Evolutionary conservation across 2,888 invertebrate species (phyloP), one percentile per base, ranked within the genome.

Genomic region (Drosophila nigricruria): DNA sequence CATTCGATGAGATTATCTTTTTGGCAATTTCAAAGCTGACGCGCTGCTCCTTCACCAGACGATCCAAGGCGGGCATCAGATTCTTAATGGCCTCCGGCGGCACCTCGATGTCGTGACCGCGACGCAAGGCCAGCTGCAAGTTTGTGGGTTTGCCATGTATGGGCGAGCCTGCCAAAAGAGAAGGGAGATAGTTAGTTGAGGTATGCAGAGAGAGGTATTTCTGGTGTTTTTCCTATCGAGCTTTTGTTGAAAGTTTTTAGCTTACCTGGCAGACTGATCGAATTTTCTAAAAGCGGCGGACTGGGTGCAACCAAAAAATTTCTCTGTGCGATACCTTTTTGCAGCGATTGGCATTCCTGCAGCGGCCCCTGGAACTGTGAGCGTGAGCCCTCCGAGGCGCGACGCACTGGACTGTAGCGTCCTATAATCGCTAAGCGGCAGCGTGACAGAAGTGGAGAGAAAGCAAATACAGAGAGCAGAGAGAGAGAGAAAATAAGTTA

Each of bases 391-490:
- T 98, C 98, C 71, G 96, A 97, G 10, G 98, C 97, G 76, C 98
- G 94, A 1, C 98, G 94, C 16, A 98, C 98, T 0, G 98, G 98
- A 74, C 98, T 98, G 92, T 97, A 98, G 23, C 98, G 93, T 87
- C 93, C 93, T 93, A 81, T 79, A 59, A 75, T 80, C 64, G 85
- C 87, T 85, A 78, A 87, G 77, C 68, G 61, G 23, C 52, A 71
- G 58, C 54, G 25, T 18, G 34, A 4, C 12, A 58, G 16, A 14
- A 43, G 16, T 9, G 23, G 0, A 14, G 45, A 58, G 9, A 60
- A 30, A 57, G 20, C 20, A 23, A 6, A 3, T 6, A 40, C 0
- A 43, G 23, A 23, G 16, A 45, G 14, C 25, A 30, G 8, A 12
- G n/a, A 23, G 52, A 42, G 32, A 8, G 14, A 10, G 47, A n/a